Evolutionary conservation across 2,113 vertebrate genomes (phyloP), one percentile per base, ranked within the genome.

Genomic region (Scortum barcoo): DNA sequence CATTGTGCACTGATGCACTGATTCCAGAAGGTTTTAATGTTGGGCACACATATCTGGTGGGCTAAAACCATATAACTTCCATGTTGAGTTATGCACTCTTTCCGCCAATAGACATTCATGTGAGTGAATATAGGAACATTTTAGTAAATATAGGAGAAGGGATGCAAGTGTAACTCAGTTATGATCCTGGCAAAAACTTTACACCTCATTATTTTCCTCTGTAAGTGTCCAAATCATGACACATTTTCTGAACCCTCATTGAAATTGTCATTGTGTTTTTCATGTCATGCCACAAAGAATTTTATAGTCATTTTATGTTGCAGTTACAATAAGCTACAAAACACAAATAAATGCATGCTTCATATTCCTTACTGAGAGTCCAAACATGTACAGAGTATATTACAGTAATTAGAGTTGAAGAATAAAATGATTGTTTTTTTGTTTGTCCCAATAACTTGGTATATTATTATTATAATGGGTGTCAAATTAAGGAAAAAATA

Each of bases 11-110:
- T 2, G 14, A 24, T 51, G n/a, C n/a, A 12, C 16, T 68, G 48
- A 75, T 72, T 78, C 62, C 65, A 72, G 53, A 44, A 60, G 28
- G 14, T 72, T 67, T 61, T 67, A 50, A 33, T 74, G 36, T 54
- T 2, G 14, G 42, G 13, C 24, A 28, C 12, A 33, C 71, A 42
- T 36, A 53, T 12, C 33, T 24, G 33, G 12, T 69, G 56, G 17
- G 11, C 30, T 40, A 8, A 61, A 50, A 17, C 24, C 2, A 9
- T 28, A 54, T 10, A 54, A 51, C 48, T 53, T 53, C 19, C 51
- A 0, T 36, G 22, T 72, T 65, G 54, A 72, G 33, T 42, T 65
- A 30, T 83, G 51, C 24, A 58, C 57, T 71, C 48, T 71, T 48
- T 60, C 66, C 53, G 66, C 57, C 80, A 82, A 7, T 12, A 54